Percentiles rank a stretch among this genome's conserved stretches.
Conservation (phyloP, 2,888 invertebrate genomes). For the Lasioglossum villosulum region DNA sequence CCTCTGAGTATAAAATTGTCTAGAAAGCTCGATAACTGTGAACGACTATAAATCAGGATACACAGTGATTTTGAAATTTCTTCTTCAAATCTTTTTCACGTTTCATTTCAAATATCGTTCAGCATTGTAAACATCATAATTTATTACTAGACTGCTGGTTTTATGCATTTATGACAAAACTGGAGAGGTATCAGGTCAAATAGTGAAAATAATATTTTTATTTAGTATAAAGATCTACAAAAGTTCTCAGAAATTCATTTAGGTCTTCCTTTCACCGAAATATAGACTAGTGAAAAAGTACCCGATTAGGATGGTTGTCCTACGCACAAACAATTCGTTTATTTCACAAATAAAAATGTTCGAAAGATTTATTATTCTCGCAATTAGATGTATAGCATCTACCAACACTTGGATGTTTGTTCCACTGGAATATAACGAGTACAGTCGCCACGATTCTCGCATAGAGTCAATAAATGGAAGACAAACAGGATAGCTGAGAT, state of each 20-base stretch:
- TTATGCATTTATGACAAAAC: no score
- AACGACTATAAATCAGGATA: no score
- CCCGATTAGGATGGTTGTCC: not conserved
- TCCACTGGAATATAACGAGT: not conserved
- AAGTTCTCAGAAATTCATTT: no score
- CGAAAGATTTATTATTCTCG: not conserved
- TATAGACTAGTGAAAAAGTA: not conserved
- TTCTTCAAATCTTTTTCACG: no score
- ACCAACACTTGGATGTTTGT: not conserved
- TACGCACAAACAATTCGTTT: not conserved
- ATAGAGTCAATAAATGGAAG: not conserved
- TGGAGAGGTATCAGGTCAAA: no score
- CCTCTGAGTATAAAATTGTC: not conserved
- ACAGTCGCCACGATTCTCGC: not conserved
- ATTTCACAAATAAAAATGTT: not conserved
- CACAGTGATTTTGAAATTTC: no score
- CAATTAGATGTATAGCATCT: not conserved
- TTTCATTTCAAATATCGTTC: no score
- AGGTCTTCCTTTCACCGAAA: not conserved
- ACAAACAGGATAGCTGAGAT: not conserved
- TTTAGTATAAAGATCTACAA: no score
- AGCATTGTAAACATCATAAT: no score
- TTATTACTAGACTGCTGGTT: no score
- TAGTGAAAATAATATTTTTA: no score
- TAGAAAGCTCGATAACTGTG: no score